Evolutionary conservation across 2,888 invertebrate genomes (phyloP).

Genomic region (Drosophila austrosaltans): DNA sequence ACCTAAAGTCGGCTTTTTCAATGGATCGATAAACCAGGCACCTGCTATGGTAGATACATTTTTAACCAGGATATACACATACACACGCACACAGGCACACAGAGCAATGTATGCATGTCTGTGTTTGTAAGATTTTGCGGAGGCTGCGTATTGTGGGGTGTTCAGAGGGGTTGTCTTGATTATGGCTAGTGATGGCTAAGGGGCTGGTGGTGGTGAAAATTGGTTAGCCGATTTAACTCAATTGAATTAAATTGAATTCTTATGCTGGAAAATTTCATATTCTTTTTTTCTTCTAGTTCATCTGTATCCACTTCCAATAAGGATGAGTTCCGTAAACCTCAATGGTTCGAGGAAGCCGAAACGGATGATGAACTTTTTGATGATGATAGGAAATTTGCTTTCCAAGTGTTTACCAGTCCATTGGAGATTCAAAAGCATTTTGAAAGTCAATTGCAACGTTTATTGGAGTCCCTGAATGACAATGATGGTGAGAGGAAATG

Average conservation of each 20-base stretch:
- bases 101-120: constrained; percentile 16
- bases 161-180: constrained; percentile 10
- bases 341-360: constrained; percentile 83
- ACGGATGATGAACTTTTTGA: constrained; percentile 83
- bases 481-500: constrained; percentile 69
- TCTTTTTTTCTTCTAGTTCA: constrained; percentile 32
- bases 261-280: not conserved
- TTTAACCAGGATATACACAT: constrained; percentile 66
- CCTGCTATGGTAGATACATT: constrained; percentile 74
- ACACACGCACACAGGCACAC: constrained; percentile 41
- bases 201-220: constrained; percentile 19
- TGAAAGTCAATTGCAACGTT: constrained; percentile 86
- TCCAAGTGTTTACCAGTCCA: constrained; percentile 86
- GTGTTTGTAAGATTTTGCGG: constrained; percentile 47
- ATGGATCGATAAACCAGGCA: constrained; percentile 69
- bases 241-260: constrained; percentile 8
- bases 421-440: constrained; percentile 86
- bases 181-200: not conserved
- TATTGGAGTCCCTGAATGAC: constrained; percentile 84
- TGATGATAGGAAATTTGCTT: constrained; percentile 83
- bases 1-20: constrained; percentile 39
- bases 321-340: constrained; percentile 83
- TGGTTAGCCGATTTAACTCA: constrained; percentile 13
- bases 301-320: constrained; percentile 70
- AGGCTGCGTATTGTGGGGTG: constrained; percentile 70